These are phyloP conservation scores for Pseudopipra pipra DNA, from an alignment of 2,113 vertebrate species.

Conservation along the genomic window DNA sequence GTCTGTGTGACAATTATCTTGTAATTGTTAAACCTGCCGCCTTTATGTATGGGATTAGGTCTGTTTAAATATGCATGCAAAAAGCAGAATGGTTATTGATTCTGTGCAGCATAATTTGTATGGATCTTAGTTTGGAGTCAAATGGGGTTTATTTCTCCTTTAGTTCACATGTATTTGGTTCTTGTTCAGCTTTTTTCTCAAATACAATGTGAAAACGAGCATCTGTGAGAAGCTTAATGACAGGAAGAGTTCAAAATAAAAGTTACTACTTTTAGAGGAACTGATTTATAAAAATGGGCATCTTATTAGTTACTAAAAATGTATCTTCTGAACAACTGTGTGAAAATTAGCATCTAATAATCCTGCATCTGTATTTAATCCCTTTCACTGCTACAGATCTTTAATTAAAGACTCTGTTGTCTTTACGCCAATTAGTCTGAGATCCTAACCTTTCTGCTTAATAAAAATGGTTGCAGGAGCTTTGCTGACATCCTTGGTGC, in stretches of 20 bases:
- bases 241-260: neutral
- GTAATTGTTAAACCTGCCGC: constrained; percentile 5
- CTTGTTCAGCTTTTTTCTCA: neutral
- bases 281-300: neutral
- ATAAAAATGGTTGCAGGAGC: neutral
- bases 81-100: neutral
- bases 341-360: neutral
- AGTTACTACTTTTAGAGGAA: neutral
- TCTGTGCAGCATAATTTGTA: neutral
- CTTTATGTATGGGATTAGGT: neutral
- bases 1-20: neutral
- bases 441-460: neutral
- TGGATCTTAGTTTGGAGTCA: neutral
- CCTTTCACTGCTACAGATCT: neutral
- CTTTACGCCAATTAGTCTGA: neutral
- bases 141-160: neutral
- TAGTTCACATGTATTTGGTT: neutral
- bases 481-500: neutral
- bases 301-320: neutral
- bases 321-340: neutral
- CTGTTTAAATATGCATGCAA: constrained; percentile 15
- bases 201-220: neutral
- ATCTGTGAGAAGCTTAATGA: neutral
- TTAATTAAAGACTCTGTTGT: constrained; percentile 15
- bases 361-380: constrained; percentile 1